Conservation (phyloP, 2,888 invertebrate species). For the Cyclophora punctaria region DNA sequence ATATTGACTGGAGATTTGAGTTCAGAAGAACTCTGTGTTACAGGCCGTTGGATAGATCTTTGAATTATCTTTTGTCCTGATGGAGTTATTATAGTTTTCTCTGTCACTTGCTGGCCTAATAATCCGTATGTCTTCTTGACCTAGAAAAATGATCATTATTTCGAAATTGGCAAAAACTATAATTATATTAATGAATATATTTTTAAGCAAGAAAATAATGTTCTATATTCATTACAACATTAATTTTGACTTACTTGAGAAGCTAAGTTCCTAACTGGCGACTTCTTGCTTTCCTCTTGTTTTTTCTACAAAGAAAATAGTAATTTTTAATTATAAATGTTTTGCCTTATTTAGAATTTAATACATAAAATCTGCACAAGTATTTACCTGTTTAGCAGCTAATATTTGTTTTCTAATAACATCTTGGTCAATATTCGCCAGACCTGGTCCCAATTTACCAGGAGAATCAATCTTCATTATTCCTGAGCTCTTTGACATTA, state of each 20-base stretch:
- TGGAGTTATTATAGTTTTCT: slow-evolving; percentile 70
- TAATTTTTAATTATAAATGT: too few relatives aligned
- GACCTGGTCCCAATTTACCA: slow-evolving; percentile 68
- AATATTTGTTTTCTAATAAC: slow-evolving; percentile 67
- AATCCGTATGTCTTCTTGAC: slow-evolving; percentile 48
- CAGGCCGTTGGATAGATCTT: slow-evolving; percentile 60
- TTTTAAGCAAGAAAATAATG: too few relatives aligned
- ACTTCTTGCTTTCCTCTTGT: slow-evolving; percentile 52
- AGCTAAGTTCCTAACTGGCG: slow-evolving; percentile 24
- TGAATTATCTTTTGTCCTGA: slow-evolving; percentile 73
- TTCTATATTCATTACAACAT: not conserved
- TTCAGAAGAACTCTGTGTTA: slow-evolving; percentile 29
- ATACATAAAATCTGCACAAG: not conserved
- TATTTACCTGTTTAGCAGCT: slow-evolving; percentile 64
- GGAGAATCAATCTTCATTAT: slow-evolving; percentile 82
- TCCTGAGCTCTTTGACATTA: slow-evolving; percentile 85
- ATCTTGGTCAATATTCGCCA: slow-evolving; percentile 65
- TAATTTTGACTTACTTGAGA: slow-evolving; percentile 35
- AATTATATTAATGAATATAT: too few relatives aligned
- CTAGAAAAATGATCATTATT: slow-evolving; percentile 18
- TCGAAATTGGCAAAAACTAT: too few relatives aligned
- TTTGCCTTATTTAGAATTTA: too few relatives aligned
- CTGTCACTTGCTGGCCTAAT: slow-evolving; percentile 60
- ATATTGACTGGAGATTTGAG: slow-evolving; percentile 60
- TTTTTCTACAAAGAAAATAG: slow-evolving; percentile 45